phyloP scores from a whole-genome alignment of 2,113 vertebrate species.

The Diadophis punctatus region DNA sequence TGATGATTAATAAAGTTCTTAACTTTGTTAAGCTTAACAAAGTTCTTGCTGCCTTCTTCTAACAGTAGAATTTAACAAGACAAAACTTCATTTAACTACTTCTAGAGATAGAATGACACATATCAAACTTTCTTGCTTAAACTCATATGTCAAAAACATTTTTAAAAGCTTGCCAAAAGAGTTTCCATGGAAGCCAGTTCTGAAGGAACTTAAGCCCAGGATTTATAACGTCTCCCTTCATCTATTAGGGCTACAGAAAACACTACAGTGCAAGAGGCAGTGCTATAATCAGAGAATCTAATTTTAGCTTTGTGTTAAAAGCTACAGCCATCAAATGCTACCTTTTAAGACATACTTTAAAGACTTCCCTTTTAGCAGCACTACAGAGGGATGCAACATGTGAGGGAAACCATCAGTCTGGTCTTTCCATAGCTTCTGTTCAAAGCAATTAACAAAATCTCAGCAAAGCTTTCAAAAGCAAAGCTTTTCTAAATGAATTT shows the following conservation, averaged over 20 bases:
- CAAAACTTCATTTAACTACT: background rate
- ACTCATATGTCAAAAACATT: background rate
- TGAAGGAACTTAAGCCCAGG: background rate
- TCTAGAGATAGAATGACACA: background rate
- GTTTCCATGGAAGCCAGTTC: background rate
- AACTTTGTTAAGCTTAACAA: background rate
- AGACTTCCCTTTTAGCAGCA: constrained; percentile 16
- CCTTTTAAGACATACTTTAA: constrained; percentile 30
- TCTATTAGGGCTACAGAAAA: background rate
- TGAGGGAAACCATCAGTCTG: constrained; percentile 18
- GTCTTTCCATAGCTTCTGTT: constrained; percentile 5
- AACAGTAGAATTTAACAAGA: background rate
- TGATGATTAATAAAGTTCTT: background rate
- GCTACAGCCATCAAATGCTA: constrained; percentile 10
- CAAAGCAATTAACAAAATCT: constrained; percentile 25
- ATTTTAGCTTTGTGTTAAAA: constrained; percentile 28
- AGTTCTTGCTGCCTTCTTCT: background rate
- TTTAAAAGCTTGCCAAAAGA: background rate
- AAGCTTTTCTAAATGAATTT: background rate
- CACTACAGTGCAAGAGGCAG: background rate
- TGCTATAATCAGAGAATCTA: background rate
- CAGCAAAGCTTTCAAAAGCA: constrained; percentile 6
- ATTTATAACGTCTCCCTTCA: constrained; percentile 1
- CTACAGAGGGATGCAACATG: constrained; percentile 21
- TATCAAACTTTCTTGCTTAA: constrained; percentile 5